Evolutionary conservation across 2,113 vertebrate species (phyloP), one percentile per base, ranked within the genome.

Genomic region (Proteles cristata): DNA sequence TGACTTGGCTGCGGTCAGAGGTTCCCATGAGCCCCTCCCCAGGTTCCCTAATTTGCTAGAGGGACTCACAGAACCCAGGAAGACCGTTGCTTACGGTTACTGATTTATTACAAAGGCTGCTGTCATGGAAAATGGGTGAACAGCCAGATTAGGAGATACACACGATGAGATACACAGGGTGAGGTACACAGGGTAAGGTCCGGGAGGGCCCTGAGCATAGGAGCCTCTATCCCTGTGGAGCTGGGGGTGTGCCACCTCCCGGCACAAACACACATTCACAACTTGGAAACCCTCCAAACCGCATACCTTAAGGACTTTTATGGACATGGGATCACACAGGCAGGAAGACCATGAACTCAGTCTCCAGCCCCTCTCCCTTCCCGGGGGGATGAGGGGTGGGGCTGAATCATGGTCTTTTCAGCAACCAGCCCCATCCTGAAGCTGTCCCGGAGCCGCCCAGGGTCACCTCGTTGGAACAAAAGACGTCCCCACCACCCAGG

Each of bases 291-390:
- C 35, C 23, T 48, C 48, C 48, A 23, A 45, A 31, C 35, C 50
- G 3, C 7, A 2, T 0, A 31, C 63, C 1, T 8, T 0, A 8
- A 43, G 88, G 63, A 7, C 16, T 0, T 68, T 48, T 25, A 31
- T 2, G 35, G 39, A 31, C 5, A 31, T 16, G 61, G 50, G 25
- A 4, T 39, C 12, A 11, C 0, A 11, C 0, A 7, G 61, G n/a
- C 31, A 35, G 0, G 4, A 14, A 0, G 16, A n/a, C 28, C 7
- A 4, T 48, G 68, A 69, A 8, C 50, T 50, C 45, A 12, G 1
- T 23, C n/a, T 15, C 45, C 7, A 7, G 58, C 31, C 25, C 28
- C 33, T n/a, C 33, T 7, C 63, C 61, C 23, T 17, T 3, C 21
- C 80, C 65, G 33, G 63, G 71, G 35, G 61, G 35, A 11, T 3